phyloP scores from a whole-genome alignment of 2,113 vertebrate genomes.

The Centropristis striata region DNA sequence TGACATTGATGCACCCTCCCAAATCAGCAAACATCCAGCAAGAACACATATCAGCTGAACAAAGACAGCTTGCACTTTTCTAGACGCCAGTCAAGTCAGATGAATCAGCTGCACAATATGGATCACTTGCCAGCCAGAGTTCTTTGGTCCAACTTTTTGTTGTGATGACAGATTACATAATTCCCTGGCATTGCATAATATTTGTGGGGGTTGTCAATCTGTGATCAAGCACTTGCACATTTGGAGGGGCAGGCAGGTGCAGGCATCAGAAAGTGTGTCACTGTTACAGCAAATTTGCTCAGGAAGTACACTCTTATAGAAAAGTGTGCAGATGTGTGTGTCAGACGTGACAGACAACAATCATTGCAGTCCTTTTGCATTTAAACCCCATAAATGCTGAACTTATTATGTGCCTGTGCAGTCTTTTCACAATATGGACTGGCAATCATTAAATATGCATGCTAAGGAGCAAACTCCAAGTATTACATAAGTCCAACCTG shows the following conservation, averaged over 20 bases:
- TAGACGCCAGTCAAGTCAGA: slow-evolving; percentile 17
- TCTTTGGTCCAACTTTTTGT: slow-evolving; percentile 49
- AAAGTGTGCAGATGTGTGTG: background rate
- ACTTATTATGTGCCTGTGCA: slow-evolving; percentile 25
- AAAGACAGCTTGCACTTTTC: slow-evolving; percentile 36
- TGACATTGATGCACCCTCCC: slow-evolving; percentile 21
- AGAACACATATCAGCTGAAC: slow-evolving; percentile 14
- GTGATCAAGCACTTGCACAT: slow-evolving; percentile 22
- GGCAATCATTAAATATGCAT: slow-evolving; percentile 53
- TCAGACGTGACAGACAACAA: background rate
- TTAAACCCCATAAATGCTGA: slow-evolving; percentile 10
- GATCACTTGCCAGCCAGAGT: slow-evolving; percentile 15
- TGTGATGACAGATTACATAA: slow-evolving; percentile 62
- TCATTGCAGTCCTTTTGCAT: slow-evolving; percentile 11
- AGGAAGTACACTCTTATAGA: background rate
- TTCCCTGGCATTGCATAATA: slow-evolving; percentile 47
- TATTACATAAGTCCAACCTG: slow-evolving; percentile 74
- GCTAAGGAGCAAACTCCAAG: slow-evolving; percentile 56
- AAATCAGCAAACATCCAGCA: slow-evolving; percentile 15
- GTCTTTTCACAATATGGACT: slow-evolving; percentile 23
- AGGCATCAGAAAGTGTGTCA: slow-evolving; percentile 38
- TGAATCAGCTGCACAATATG: slow-evolving; percentile 54
- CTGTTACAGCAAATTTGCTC: slow-evolving; percentile 25
- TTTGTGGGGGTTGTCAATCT: slow-evolving; percentile 54
- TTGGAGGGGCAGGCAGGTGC: background rate